These are phyloP conservation scores for Pseudomugil tenellus DNA, from an alignment of 2,797 vertebrate genomes.

Conservation along the genomic window DNA sequence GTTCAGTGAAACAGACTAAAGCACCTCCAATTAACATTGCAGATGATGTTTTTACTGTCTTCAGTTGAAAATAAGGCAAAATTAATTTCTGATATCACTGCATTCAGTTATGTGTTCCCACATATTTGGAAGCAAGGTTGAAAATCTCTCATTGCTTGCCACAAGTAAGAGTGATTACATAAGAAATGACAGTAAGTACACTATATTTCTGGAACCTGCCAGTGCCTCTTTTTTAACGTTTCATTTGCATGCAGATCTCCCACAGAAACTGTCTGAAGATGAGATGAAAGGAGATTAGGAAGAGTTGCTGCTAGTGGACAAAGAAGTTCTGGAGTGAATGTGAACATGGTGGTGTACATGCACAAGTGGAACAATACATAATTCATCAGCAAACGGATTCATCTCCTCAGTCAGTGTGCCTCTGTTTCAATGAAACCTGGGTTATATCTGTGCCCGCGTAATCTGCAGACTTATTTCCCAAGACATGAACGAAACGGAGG, in stretches of 20 bases:
- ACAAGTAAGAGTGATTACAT: constrained; percentile 28
- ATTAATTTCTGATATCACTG: no score
- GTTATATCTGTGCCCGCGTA: constrained; percentile 33
- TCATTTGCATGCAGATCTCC: constrained; percentile 55
- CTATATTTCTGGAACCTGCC: constrained; percentile 35
- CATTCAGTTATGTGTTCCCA: not conserved
- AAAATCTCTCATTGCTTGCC: constrained; percentile 3
- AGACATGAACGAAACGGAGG: constrained; percentile 31
- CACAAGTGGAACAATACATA: constrained; percentile 54
- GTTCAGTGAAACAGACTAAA: no score
- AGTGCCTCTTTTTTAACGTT: constrained; percentile 8
- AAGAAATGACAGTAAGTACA: constrained; percentile 5
- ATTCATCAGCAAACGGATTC: constrained; percentile 60
- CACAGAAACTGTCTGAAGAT: constrained; percentile 30
- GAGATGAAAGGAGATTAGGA: constrained; percentile 61
- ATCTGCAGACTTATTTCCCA: constrained; percentile 62
- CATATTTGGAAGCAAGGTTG: not conserved
- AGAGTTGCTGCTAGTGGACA: constrained; percentile 60
- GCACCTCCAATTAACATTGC: no score
- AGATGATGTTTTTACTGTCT: no score
- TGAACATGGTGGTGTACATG: constrained; percentile 33
- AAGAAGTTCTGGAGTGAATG: constrained; percentile 50
- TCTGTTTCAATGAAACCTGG: constrained; percentile 37
- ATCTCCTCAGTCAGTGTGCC: constrained; percentile 30
- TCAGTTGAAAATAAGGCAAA: not conserved